A percentile compares a stretch with the other conserved stretches of the same genome.
These are phyloP conservation scores for Rhysida immarginata DNA, from an alignment of 1,140 invertebrate genomes.

Conservation along the genomic window DNA sequence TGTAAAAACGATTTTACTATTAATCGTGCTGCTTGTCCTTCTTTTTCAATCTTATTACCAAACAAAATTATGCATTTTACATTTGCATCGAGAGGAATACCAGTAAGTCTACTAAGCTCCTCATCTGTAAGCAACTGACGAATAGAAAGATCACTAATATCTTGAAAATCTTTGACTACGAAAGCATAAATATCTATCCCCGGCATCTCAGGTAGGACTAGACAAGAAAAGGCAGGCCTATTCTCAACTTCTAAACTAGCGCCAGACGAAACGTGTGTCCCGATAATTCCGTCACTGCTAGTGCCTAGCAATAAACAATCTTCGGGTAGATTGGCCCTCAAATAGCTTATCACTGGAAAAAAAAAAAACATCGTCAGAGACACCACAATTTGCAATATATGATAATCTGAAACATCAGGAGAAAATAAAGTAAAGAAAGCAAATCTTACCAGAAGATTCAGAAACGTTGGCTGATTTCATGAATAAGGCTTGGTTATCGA, in stretches of 20 bases:
- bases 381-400: no score
- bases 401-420: no score
- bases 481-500: no score
- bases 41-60: background rate
- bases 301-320: conserved; percentile 6
- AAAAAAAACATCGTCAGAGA: background rate
- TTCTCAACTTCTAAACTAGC: conserved; percentile 11
- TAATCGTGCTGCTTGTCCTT: background rate
- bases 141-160: background rate
- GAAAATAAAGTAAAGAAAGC: no score
- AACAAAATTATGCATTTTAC: conserved; percentile 11
- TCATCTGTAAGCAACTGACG: background rate
- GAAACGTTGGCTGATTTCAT: no score
- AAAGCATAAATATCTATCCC: conserved; percentile 10
- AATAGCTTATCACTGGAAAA: conserved; percentile 4
- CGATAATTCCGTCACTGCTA: conserved; percentile 4
- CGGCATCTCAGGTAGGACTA: conserved; percentile 10
- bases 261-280: background rate
- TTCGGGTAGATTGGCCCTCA: background rate
- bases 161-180: background rate
- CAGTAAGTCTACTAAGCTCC: background rate
- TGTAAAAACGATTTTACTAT: conserved; percentile 3
- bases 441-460: no score
- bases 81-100: conserved; percentile 3
- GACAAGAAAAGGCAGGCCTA: conserved; percentile 6